Evolutionary conservation across 2,113 vertebrate genomes (phyloP), one percentile per base, ranked within the genome.

Genomic region (Naja naja): DNA sequence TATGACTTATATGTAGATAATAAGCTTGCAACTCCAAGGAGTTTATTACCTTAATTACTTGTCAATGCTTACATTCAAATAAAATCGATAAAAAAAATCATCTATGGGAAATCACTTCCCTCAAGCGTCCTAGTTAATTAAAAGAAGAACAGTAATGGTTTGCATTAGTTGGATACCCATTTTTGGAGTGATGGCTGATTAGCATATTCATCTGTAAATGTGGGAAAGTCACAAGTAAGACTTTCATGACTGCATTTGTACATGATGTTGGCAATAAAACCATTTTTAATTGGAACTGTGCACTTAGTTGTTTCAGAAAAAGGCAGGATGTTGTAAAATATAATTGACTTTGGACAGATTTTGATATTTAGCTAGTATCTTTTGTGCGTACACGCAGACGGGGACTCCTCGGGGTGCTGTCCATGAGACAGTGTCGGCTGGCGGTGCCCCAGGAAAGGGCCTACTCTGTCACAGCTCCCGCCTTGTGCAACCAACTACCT

Each of bases 191-290:
- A 1, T 58, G 64, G 93, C 64, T 85, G 58, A 64, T 22, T 52
- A 1, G 2, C 0, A 9, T 91, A 5, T 89, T 88, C 88, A 4
- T 16, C 49, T 89, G 60, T 18, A 4, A 0, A 8, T 34, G 0
- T 16, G 11, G n/a, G 1, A 88, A 14, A 52, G 25, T 27, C 34
- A 52, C 14, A 5, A 30, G 23, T 9, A 3, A 18, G 14, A 47
- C 0, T 49, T 93, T 85, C 14, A 23, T 55, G 5, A 56, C 39
- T 91, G 7, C 4, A 74, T 81, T 49, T 88, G 56, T 14, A 90
- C 89, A 0, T 27, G 58, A 11, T 60, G 0, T 2, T 8, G 0
- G 0, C 54, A 0, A 49, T 53, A 69, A 0, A 56, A 16, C 54
- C 85, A 0, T 58, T 0, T 86, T 87, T 64, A 53, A 45, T 58